Evolutionary conservation across 2,797 vertebrate species (phyloP), one percentile per base, ranked within the genome.

Genomic region (Dendrocincla fuliginosa): DNA sequence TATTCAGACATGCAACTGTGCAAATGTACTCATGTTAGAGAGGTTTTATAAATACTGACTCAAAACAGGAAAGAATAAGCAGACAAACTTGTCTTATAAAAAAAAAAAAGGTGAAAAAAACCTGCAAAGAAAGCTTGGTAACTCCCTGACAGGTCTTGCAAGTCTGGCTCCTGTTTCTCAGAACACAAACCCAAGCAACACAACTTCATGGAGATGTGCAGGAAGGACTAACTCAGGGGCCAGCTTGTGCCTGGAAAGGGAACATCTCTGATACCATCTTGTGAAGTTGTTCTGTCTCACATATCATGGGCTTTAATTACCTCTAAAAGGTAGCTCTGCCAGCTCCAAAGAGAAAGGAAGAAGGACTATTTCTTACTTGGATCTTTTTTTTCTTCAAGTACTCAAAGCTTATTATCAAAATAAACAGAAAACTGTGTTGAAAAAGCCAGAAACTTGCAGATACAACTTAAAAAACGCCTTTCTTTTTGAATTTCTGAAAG

Each of bases 1-100:
- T 30, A 83, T 16, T 90, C 77, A 76, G 47, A 93, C 95, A 95
- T 94, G 93, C 93, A 90, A 67, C 32, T 94, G 88, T 82, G 90
- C 39, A 86, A 75, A 85, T 11, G 7, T 28, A 70, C 35, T n/a
- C 0, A 5, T 68, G 74, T 95, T 94, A 65, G 83, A 76, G 55
- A 78, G 13, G 17, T 49, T 88, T 63, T 47, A 59, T 15, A 78
- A 11, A 79, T 23, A 91, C 23, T 18, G n/a, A 94, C 59, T 84
- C 77, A 89, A 88, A 90, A 74, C 33, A 56, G 55, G 30, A 69
- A 56, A 79, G 50, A 76, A 23, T 46, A 84, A 90, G 60, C 6
- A 4, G 24, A 82, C 23, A 77, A 88, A 82, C 19, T 39, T 56
- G 5, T 82, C 52, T 42, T 39, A 50, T 57, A 10, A 32, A 63